These are phyloP conservation scores for Lapara coniferarum DNA, from an alignment of 2,888 invertebrate genomes.

Conservation along the genomic window DNA sequence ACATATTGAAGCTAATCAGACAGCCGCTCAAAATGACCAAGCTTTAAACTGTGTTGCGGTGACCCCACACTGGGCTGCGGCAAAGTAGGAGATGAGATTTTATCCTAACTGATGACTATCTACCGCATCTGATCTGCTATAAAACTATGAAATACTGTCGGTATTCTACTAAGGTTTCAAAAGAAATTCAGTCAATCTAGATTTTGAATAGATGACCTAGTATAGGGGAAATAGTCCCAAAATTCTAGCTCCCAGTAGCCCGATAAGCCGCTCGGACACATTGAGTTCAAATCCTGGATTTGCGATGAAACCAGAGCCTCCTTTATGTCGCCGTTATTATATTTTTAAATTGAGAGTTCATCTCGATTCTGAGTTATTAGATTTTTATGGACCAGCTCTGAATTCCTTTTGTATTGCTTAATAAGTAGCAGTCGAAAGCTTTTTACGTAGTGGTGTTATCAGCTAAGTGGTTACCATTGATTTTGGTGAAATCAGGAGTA, in stretches of 20 bases:
- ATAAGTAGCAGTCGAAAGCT: no score
- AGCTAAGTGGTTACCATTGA: not conserved
- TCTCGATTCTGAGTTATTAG: not conserved
- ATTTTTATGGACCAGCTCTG: no score
- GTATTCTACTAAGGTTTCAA: not conserved
- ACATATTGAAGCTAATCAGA: no score
- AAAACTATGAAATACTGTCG: no score
- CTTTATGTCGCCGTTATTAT: not conserved
- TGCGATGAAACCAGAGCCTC: conserved; percentile 7
- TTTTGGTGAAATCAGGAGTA: not conserved
- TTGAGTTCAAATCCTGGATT: conserved; percentile 3
- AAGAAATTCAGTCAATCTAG: not conserved
- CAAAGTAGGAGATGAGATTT: no score
- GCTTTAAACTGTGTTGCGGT: no score
- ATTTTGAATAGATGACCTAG: not conserved
- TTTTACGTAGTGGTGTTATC: no score
- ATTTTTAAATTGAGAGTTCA: not conserved
- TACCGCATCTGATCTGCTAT: no score
- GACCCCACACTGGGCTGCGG: no score
- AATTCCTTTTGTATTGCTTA: no score
- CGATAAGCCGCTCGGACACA: conserved; percentile 11
- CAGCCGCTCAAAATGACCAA: no score
- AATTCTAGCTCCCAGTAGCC: not conserved
- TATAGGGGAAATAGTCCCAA: not conserved
- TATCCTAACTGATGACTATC: no score